Evolutionary conservation across 2,888 invertebrate genomes (phyloP), one percentile per base, ranked within the genome.

Genomic region (Prenolepis imparis): DNA sequence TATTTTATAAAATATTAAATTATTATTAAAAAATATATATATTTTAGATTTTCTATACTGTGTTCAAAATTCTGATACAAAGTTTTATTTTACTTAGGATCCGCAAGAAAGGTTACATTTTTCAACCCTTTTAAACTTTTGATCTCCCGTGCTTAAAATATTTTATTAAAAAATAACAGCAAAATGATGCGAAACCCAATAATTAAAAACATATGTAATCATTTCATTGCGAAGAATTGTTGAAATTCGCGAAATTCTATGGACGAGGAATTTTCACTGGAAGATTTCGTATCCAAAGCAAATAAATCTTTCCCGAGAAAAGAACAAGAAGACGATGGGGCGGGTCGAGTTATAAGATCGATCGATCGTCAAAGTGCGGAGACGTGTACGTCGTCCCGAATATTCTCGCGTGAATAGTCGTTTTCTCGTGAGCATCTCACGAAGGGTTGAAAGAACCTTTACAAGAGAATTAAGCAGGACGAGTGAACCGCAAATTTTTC

Each of bases 281-380:
- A 70, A 80, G 32, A 41, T 59, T 57, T 68, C 57, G 57, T 44
- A 78, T 70, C 70, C 59, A 44, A 44, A 9, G 44, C 78, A 70
- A 80, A 80, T 80, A 80, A 80, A 80, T 80, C 78, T 80, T 70
- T 55, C 5, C 12, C 39, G 2, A 59, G 57, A 15, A 12, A 61
- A 44, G 36, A 41, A n/a, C n/a, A n/a, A 59, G 12, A 59, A 32
- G 59, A 32, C 41, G 70, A 18, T 18, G 9, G 15, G 55, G 55
- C 52, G 59, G 36, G 41, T 68, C 44, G 41, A 32, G 78, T 59
- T 80, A 57, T 57, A 59, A 80, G 78, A 80, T 80, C 78, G 78
- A 80, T 80, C 72, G 81, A 86, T 84, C 84, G 72, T 72, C 64
- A 77, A 82, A 84, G 85, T 86, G 85, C 75, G 59, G 59, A 84